Percentiles rank a stretch among this genome's conserved stretches.
These are phyloP conservation scores for Pangasius mekongensis DNA, from an alignment of 2,797 vertebrate species.

Conservation along the genomic window DNA sequence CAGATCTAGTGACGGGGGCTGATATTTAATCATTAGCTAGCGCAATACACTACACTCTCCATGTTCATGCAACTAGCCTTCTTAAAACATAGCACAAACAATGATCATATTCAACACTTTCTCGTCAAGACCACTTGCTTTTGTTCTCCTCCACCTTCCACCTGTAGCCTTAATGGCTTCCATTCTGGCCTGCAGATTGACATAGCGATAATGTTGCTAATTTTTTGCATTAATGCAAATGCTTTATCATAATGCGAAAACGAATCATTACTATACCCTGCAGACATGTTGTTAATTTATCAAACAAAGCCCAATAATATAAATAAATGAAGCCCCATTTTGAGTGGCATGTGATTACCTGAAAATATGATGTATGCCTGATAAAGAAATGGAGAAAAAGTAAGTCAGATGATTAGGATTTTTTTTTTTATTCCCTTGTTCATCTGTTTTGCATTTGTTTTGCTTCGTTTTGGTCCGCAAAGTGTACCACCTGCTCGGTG, in stretches of 20 bases:
- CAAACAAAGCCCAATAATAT: constrained; percentile 18
- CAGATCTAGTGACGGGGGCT: neutral
- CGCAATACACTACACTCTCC: neutral
- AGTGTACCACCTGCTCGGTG: constrained; percentile 76
- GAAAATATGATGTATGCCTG: constrained; percentile 27
- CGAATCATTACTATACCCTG: constrained; percentile 1
- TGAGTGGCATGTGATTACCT: constrained; percentile 57
- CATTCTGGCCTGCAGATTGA: constrained; percentile 19
- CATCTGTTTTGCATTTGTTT: constrained; percentile 80
- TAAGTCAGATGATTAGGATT: constrained; percentile 35
- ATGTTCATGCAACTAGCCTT: neutral
- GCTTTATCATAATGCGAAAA: neutral
- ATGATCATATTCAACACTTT: neutral
- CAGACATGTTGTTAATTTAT: constrained; percentile 23
- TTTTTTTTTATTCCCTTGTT: neutral
- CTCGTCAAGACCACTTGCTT: neutral
- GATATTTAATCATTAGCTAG: neutral
- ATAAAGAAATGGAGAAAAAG: constrained; percentile 43
- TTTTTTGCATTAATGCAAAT: neutral
- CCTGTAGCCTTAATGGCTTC: constrained; percentile 22
- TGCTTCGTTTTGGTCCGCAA: constrained; percentile 72
- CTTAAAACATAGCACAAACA: neutral
- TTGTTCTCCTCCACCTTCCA: constrained; percentile 11
- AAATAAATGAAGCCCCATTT: constrained; percentile 51
- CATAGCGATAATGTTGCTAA: neutral